Evolutionary conservation across 2,888 invertebrate genomes (phyloP).

Genomic region (Drosophila borealis): DNA sequence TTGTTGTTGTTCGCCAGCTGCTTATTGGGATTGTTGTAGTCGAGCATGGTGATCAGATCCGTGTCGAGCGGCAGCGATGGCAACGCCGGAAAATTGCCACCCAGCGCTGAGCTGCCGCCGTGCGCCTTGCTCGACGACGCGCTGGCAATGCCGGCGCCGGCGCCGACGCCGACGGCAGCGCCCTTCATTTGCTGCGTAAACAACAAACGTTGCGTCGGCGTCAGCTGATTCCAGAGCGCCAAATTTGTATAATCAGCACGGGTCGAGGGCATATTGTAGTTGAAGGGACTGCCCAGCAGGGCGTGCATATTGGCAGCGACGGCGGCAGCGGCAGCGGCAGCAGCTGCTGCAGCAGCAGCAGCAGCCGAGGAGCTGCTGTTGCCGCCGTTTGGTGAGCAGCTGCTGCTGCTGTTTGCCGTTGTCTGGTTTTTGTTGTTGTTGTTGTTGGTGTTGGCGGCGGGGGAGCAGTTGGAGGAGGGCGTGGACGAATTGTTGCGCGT

Average conservation of each 20-base stretch:
- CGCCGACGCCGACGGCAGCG: slow-evolving; percentile 15
- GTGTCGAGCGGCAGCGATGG: slow-evolving; percentile 81
- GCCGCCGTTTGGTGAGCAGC: slow-evolving; percentile 10
- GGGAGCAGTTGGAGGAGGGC: slow-evolving; percentile 25
- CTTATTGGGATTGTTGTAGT: slow-evolving; percentile 80
- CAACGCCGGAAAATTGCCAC: slow-evolving; percentile 66
- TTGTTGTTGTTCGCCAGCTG: slow-evolving; percentile 18
- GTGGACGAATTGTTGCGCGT: slow-evolving; percentile 35
- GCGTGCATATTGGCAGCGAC: slow-evolving; percentile 66
- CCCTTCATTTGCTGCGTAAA: slow-evolving; percentile 81
- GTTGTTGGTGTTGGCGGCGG: slow-evolving; percentile 8
- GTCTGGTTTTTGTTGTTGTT: slow-evolving; percentile 10
- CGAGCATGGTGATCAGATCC: slow-evolving; percentile 81
- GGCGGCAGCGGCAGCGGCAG: slow-evolving; percentile 60
- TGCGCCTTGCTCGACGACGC: slow-evolving; percentile 24
- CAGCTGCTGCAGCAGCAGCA: slow-evolving; percentile 30
- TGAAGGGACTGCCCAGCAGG: slow-evolving; percentile 63
- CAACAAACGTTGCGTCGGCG: slow-evolving; percentile 74
- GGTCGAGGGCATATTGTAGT: slow-evolving; percentile 77
- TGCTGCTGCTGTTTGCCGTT: slow-evolving; percentile 1
- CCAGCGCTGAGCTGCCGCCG: neutral
- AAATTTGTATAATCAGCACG: slow-evolving; percentile 80
- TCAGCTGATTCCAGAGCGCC: slow-evolving; percentile 83
- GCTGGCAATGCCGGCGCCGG: slow-evolving; percentile 26
- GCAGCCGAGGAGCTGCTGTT: slow-evolving; percentile 1